Conservation (phyloP, 2,888 invertebrate genomes). For the Scaptomyza caliginosa region DNA sequence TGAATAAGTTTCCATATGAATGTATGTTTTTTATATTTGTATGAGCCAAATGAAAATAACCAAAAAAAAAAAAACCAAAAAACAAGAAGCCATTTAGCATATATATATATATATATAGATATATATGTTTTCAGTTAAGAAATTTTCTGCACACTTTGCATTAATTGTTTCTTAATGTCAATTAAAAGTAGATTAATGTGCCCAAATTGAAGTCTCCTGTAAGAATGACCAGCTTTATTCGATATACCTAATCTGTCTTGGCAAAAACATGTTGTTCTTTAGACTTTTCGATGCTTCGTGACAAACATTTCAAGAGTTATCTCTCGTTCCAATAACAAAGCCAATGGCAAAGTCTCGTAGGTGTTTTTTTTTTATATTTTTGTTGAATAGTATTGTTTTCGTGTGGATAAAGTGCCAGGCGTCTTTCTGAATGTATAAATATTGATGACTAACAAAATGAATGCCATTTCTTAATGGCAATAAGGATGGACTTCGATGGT, state of each 20-base stretch:
- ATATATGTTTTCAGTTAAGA: background rate
- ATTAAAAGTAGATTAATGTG: conserved; percentile 43
- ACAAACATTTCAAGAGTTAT: background rate
- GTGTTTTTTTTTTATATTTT: background rate
- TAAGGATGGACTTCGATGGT: conserved; percentile 52
- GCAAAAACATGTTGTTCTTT: background rate
- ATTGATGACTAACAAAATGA: conserved; percentile 13
- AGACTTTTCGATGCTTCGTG: background rate
- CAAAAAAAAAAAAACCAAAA: background rate
- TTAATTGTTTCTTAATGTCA: conserved; percentile 53
- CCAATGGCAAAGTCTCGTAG: conserved; percentile 8
- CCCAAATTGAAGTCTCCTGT: background rate
- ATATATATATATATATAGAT: too few relatives aligned
- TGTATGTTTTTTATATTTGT: conserved; percentile 9
- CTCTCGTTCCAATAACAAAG: background rate
- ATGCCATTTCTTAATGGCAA: conserved; percentile 53
- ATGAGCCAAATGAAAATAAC: conserved; percentile 11
- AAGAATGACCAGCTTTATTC: conserved; percentile 6
- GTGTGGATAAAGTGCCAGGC: too few relatives aligned
- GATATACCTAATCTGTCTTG: background rate
- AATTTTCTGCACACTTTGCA: conserved; percentile 21
- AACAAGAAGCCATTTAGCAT: background rate
- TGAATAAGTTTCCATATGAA: conserved; percentile 20
- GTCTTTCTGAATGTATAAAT: conserved; percentile 11
- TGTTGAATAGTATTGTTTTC: too few relatives aligned